These are phyloP conservation scores for Diplosoma virens DNA, from an alignment of 23 tunicate genomes.

Conservation along the genomic window DNA sequence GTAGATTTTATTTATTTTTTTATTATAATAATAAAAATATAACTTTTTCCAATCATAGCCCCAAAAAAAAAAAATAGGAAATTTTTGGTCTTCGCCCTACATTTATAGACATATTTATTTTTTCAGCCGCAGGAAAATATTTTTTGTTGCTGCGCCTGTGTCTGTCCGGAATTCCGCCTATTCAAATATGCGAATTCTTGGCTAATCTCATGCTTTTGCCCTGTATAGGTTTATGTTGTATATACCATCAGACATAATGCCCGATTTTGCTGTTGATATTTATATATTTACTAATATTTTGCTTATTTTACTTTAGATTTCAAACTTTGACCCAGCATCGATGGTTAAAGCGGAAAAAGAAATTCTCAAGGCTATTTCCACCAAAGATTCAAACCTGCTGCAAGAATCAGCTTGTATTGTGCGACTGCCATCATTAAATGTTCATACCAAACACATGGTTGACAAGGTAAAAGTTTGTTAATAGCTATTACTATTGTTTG, in stretches of 20 bases:
- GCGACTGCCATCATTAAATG: neutral
- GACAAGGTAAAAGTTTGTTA: neutral
- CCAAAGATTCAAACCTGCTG: neutral
- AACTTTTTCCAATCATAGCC: neutral
- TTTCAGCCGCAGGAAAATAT: too few relatives aligned
- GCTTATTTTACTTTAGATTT: neutral
- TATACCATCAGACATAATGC: too few relatives aligned
- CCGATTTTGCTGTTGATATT: too few relatives aligned
- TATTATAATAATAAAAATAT: too few relatives aligned
- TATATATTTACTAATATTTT: neutral
- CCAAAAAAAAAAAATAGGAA: neutral
- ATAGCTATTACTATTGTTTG: neutral
- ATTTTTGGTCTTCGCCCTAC: too few relatives aligned
- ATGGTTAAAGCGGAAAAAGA: neutral
- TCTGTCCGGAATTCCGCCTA: too few relatives aligned
- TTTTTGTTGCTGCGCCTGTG: too few relatives aligned
- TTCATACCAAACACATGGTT: neutral
- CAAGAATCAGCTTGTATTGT: neutral
- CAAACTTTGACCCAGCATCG: neutral
- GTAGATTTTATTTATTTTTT: too few relatives aligned
- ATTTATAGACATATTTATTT: too few relatives aligned
- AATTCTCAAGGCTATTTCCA: neutral
- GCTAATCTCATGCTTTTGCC: too few relatives aligned
- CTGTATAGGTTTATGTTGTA: too few relatives aligned
- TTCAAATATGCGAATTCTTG: too few relatives aligned